phyloP scores from a whole-genome alignment of 2,113 vertebrate genomes.

The Saccopteryx leptura region DNA sequence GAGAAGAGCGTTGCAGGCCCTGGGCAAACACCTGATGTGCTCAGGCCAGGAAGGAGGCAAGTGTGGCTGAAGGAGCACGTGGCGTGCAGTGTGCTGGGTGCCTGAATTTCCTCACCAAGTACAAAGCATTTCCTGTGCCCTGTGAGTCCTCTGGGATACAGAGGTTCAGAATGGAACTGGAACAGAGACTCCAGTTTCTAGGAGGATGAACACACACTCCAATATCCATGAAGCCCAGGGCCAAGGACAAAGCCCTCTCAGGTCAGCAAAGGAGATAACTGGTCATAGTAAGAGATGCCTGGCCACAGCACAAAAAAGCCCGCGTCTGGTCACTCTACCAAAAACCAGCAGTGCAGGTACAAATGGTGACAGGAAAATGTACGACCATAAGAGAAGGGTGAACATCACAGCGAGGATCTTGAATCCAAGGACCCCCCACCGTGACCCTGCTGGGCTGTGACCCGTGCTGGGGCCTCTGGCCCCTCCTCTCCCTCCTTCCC shows the following conservation, averaged over 20 bases:
- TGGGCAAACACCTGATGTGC: background rate
- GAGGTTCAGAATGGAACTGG: background rate
- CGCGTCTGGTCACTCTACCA: background rate
- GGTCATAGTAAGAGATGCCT: background rate
- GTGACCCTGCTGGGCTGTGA: background rate
- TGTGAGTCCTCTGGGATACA: background rate
- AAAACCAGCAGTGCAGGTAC: background rate
- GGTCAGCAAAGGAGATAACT: background rate
- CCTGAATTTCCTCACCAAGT: background rate
- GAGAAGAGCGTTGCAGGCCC: background rate
- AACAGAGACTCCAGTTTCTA: background rate
- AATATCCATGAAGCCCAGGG: background rate
- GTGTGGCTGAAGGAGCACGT: background rate
- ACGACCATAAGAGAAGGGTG: fast-evolving
- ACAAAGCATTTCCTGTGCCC: constrained; percentile 4
- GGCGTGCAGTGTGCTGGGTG: fast-evolving
- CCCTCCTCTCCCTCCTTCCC: background rate
- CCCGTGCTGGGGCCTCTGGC: background rate
- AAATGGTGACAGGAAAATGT: background rate
- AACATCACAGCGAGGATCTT: background rate
- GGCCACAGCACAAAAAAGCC: background rate
- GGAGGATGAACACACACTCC: background rate
- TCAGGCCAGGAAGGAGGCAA: background rate
- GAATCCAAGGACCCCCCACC: background rate
- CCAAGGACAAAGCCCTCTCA: background rate